A percentile compares a stretch with the other conserved stretches of the same genome.
These are phyloP conservation scores for Falco naumanni DNA, from an alignment of 2,797 vertebrate genomes.

Conservation along the genomic window DNA sequence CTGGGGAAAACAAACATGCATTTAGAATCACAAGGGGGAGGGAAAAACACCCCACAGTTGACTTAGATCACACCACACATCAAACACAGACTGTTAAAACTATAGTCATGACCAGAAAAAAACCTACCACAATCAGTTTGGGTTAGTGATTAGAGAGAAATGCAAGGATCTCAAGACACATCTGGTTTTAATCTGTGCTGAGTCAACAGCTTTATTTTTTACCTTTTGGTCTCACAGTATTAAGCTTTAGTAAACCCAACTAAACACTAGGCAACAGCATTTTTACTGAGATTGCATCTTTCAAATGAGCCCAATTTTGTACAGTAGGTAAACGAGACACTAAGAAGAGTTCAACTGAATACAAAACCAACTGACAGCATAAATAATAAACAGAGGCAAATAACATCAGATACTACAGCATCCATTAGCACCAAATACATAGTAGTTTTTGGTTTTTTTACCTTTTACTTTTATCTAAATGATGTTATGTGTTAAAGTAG, in stretches of 20 bases:
- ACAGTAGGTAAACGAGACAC: background rate
- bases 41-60: background rate
- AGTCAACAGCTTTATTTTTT: conserved; percentile 39
- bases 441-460: no score
- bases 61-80: background rate
- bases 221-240: background rate
- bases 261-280: background rate
- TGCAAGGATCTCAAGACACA: conserved; percentile 32
- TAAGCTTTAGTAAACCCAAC: background rate
- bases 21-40: background rate
- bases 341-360: background rate
- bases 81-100: background rate
- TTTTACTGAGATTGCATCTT: background rate
- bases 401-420: background rate
- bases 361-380: background rate
- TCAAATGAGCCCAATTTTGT: background rate
- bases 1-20: background rate
- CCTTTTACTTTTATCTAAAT: background rate
- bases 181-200: conserved; percentile 44
- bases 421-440: background rate
- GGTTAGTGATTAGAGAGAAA: conserved; percentile 44
- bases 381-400: background rate
- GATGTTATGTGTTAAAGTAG: background rate
- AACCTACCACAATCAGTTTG: conserved; percentile 22
- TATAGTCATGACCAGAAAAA: background rate